Evolutionary conservation across 2,888 invertebrate genomes (phyloP).

Genomic region (Dorcus hopei): DNA sequence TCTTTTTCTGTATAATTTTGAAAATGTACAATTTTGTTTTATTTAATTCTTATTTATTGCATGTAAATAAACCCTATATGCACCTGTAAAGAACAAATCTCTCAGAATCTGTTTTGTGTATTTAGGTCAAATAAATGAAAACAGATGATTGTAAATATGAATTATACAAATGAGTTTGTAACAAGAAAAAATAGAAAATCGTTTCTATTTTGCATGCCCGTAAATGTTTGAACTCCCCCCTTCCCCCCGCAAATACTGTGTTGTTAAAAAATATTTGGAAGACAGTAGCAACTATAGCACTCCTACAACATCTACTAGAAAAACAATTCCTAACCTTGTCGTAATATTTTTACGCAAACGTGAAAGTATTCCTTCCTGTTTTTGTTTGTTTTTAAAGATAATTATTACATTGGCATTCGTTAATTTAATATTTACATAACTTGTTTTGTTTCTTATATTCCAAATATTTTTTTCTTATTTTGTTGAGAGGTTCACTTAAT

Average conservation of each 20-base stretch:
- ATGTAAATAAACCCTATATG: not conserved
- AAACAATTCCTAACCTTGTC: not conserved
- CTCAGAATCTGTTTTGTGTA: conserved; percentile 12
- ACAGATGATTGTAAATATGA: not conserved
- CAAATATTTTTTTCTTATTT: not conserved
- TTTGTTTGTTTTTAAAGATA: not conserved
- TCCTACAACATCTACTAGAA: no score
- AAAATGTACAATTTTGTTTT: no score
- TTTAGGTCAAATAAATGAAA: not conserved
- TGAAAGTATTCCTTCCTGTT: conserved; percentile 6
- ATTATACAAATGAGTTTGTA: conserved; percentile 3
- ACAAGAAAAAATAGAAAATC: not conserved
- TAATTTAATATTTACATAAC: not conserved
- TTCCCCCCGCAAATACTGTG: not conserved
- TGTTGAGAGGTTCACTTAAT: not conserved
- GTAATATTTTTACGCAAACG: conserved; percentile 7
- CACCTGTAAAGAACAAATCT: conserved; percentile 7
- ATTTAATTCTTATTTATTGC: no score
- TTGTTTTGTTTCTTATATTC: not conserved
- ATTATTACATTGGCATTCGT: not conserved
- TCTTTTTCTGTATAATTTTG: no score
- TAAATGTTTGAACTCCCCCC: not conserved
- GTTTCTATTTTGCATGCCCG: not conserved
- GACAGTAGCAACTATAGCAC: not conserved
- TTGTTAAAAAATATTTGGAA: conserved; percentile 14